Conservation (phyloP, 1,140 invertebrate species). For the Portunus trituberculatus region DNA sequence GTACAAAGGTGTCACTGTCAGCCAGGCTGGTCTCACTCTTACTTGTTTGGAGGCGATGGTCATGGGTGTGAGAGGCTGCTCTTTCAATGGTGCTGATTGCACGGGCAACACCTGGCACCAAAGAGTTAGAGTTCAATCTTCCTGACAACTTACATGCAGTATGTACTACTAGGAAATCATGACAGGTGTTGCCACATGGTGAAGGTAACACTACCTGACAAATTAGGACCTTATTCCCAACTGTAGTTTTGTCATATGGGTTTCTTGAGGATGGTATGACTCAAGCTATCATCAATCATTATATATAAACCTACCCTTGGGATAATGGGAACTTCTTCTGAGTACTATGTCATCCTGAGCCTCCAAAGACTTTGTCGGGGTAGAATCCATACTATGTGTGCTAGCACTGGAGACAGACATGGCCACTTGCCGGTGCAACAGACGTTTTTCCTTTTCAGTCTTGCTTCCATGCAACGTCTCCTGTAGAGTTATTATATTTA, state of each 20-base stretch:
- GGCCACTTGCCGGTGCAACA: constrained; percentile 63
- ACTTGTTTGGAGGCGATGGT: constrained; percentile 82
- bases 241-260: too few species aligned
- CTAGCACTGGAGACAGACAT: constrained; percentile 57
- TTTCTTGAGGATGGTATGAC: too few species aligned
- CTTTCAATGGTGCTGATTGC: constrained; percentile 77
- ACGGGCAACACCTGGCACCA: constrained; percentile 66
- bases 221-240: too few species aligned
- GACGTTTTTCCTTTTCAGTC: constrained; percentile 56
- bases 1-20: constrained; percentile 90
- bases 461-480: background rate
- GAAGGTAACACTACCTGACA: too few species aligned
- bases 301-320: constrained; percentile 45
- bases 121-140: background rate
- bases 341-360: constrained; percentile 69
- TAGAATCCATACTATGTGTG: constrained; percentile 53
- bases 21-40: constrained; percentile 94
- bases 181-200: too few species aligned
- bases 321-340: constrained; percentile 68
- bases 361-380: constrained; percentile 60
- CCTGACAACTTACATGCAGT: too few species aligned
- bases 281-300: too few species aligned
- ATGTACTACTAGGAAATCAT: too few species aligned
- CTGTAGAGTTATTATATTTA: background rate
- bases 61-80: constrained; percentile 46